These are phyloP conservation scores for Clepsis dumicolana DNA, from an alignment of 2,888 invertebrate species.

Conservation along the genomic window DNA sequence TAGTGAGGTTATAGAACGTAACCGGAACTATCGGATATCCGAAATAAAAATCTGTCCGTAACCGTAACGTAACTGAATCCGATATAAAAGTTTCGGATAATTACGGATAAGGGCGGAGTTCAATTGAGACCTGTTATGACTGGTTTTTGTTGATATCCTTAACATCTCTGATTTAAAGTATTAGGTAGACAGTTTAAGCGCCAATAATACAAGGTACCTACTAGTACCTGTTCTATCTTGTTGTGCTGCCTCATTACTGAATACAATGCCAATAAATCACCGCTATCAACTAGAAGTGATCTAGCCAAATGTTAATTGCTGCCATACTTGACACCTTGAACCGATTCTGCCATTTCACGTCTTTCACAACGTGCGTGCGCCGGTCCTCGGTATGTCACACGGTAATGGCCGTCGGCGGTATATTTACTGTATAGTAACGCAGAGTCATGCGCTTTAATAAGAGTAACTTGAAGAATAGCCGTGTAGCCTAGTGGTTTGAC, in stretches of 20 bases:
- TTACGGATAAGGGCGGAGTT: no score
- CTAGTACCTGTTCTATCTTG: no score
- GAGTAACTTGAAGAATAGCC: neutral
- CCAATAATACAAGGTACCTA: no score
- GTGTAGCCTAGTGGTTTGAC: neutral
- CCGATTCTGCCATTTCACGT: conserved; percentile 62
- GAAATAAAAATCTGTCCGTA: no score
- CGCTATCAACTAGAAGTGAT: conserved; percentile 42
- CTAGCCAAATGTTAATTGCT: conserved; percentile 36
- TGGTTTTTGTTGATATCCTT: no score
- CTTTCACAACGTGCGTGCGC: conserved; percentile 58
- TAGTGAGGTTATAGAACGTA: no score
- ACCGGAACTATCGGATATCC: no score
- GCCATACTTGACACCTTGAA: conserved; percentile 66
- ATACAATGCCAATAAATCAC: neutral
- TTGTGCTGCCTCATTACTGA: neutral
- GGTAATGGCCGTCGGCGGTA: conserved; percentile 53
- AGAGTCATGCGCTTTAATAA: conserved; percentile 3
- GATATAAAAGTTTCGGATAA: no score
- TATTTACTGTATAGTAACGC: neutral
- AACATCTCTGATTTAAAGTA: no score
- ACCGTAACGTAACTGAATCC: no score
- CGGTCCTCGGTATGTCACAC: conserved; percentile 62
- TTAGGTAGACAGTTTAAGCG: no score
- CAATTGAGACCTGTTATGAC: no score